Percentiles rank a stretch among this genome's conserved stretches.
phyloP scores from a whole-genome alignment of 2,888 invertebrate genomes.

The Chrysolina oricalcia region DNA sequence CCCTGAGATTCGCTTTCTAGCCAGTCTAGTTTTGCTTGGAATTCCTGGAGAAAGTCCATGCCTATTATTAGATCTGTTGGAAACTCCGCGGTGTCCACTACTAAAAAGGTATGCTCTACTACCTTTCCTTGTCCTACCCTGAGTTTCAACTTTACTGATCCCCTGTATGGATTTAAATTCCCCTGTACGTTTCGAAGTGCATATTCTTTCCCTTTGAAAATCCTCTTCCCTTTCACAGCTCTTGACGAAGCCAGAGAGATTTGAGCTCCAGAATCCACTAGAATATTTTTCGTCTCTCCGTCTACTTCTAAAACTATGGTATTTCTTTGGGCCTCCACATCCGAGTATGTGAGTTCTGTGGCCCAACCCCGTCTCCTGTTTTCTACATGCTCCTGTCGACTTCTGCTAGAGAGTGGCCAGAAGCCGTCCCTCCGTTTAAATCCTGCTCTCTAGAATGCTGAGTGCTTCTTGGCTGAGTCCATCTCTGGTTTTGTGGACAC shows the following conservation, averaged over 20 bases:
- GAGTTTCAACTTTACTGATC: no score
- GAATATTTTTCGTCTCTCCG: no score
- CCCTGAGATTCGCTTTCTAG: no score
- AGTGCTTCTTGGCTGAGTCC: no score
- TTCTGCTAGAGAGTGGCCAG: background rate
- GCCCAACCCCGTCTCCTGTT: background rate
- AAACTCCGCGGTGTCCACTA: background rate
- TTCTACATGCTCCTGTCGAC: background rate
- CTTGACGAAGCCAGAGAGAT: background rate
- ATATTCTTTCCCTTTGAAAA: background rate
- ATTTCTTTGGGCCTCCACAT: background rate
- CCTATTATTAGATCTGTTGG: background rate
- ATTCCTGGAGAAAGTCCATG: slow-evolving; percentile 2
- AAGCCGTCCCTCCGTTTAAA: background rate
- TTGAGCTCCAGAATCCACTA: no score
- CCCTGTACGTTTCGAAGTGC: no score
- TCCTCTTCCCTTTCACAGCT: background rate
- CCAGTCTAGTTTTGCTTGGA: background rate
- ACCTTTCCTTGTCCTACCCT: no score
- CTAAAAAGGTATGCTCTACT: no score
- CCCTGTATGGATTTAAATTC: no score
- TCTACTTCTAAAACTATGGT: background rate
- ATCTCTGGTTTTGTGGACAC: background rate
- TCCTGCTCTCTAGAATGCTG: background rate
- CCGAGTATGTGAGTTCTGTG: background rate